Conservation (phyloP, 2,888 invertebrate genomes). For the Bedellia somnulentella region DNA sequence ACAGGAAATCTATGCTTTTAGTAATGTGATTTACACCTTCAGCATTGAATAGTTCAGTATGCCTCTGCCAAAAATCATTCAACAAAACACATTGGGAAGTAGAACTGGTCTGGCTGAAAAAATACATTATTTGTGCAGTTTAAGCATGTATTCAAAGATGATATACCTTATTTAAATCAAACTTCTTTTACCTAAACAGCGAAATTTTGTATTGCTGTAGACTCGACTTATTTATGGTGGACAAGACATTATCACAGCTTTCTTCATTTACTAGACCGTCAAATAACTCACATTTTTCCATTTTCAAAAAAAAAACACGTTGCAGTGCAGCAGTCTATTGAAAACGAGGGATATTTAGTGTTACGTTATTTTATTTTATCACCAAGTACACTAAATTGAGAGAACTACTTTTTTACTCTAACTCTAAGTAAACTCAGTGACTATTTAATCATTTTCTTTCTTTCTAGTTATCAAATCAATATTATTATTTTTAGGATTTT, state of each 20-base stretch:
- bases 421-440: too few relatives aligned
- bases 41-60: slow-evolving; percentile 16
- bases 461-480: too few relatives aligned
- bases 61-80: slow-evolving; percentile 22
- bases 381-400: too few relatives aligned
- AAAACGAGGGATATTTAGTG: too few relatives aligned
- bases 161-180: neutral
- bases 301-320: too few relatives aligned
- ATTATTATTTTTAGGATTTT: too few relatives aligned
- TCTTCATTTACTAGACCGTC: slow-evolving; percentile 15
- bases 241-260: slow-evolving; percentile 14
- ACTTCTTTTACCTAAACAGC: slow-evolving; percentile 17
- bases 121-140: neutral
- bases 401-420: too few relatives aligned
- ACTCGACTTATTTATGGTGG: slow-evolving; percentile 15
- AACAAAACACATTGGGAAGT: slow-evolving; percentile 22
- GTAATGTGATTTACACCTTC: slow-evolving; percentile 17
- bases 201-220: slow-evolving; percentile 22
- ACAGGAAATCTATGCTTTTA: slow-evolving; percentile 16
- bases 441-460: too few relatives aligned
- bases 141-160: neutral
- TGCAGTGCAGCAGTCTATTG: too few relatives aligned
- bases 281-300: slow-evolving; percentile 1
- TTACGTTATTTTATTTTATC: too few relatives aligned
- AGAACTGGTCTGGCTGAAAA: slow-evolving; percentile 28